Evolutionary conservation across 2,888 invertebrate species (phyloP), one percentile per base, ranked within the genome.

Genomic region (Ophonus ardosiacus): DNA sequence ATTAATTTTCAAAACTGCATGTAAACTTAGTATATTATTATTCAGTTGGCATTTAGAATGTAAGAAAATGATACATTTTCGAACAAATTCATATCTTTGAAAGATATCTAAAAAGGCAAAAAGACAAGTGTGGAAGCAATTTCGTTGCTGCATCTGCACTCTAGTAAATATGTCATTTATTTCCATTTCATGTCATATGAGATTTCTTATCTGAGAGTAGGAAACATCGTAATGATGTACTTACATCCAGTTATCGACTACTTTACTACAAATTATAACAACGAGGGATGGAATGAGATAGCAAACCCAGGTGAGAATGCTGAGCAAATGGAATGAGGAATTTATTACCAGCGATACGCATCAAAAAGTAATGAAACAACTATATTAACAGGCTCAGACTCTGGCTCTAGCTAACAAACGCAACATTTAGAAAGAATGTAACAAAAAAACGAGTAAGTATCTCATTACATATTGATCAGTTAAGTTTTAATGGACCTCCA

Each of bases 401-500:
- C 24, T 31, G n/a, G 8, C 21, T 24, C 21, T 63, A 63, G 21
- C 40, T 13, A 71, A 71, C 10, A 71, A 40, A 71, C 5, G 43
- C 31, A 24, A 78, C 78, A 78, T 78, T 57, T 56, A 80, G 38
- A 38, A 80, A 61, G 80, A 80, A 80, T 80, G 57, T 78, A 61
- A 80, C 40, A 80, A 80, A 61, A 80, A 59, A 31, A 24, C 57
- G 15, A 40, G 61, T 80, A 61, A 80, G 61, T 80, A 80, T 59
- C 61, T 80, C 80, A 80, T 80, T 80, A 80, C 61, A 80, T 80
- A 80, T 80, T 80, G 43, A 80, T 80, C 80, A 80, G 80, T 80
- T 78, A 57, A 78, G 57, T 56, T 74, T 61, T 80, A 80, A 80
- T 80, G 61, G 80, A 61, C 80, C 59, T 80, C 61, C 80, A 80